Conservation (phyloP, 30 jellyfish, hydroid and myxozoan species). For the Aurelia sp. region DNA sequence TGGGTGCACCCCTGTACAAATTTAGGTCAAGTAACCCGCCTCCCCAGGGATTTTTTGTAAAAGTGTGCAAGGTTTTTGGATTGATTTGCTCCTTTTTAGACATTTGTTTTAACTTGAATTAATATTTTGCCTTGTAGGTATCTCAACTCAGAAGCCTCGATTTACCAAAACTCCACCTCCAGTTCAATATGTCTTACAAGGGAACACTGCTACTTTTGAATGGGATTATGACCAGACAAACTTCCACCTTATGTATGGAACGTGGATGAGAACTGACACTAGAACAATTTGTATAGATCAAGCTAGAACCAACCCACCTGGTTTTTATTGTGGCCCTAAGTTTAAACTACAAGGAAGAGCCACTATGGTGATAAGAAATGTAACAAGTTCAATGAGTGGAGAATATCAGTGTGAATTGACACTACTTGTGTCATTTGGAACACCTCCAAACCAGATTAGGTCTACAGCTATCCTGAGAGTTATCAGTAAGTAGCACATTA, state of each 20-base stretch:
- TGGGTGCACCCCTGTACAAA: too few species aligned
- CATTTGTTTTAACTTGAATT: too few species aligned
- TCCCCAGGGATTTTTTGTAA: too few species aligned
- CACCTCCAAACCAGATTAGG: background rate
- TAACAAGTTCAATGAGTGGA: conserved; percentile 5
- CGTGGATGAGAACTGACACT: conserved; percentile 15
- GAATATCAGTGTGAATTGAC: conserved; percentile 19
- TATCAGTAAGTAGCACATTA: conserved; percentile 48
- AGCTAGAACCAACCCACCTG: background rate
- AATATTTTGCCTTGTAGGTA: background rate
- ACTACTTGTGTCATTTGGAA: background rate
- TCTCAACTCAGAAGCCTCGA: too few species aligned
- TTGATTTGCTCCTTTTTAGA: too few species aligned
- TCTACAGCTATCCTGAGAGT: background rate
- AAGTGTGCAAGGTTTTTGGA: too few species aligned
- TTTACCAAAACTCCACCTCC: conserved; percentile 46
- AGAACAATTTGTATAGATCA: background rate
- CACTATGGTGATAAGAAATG: conserved; percentile 7
- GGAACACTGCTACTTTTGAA: conserved; percentile 21
- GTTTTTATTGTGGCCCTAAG: background rate
- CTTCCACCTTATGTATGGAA: background rate
- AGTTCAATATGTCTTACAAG: conserved; percentile 34
- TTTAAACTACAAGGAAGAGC: background rate
- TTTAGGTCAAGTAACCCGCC: too few species aligned
- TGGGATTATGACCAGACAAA: conserved; percentile 23